Evolutionary conservation across 2,797 vertebrate species (phyloP).

Genomic region (Pantherophis vulpinus): DNA sequence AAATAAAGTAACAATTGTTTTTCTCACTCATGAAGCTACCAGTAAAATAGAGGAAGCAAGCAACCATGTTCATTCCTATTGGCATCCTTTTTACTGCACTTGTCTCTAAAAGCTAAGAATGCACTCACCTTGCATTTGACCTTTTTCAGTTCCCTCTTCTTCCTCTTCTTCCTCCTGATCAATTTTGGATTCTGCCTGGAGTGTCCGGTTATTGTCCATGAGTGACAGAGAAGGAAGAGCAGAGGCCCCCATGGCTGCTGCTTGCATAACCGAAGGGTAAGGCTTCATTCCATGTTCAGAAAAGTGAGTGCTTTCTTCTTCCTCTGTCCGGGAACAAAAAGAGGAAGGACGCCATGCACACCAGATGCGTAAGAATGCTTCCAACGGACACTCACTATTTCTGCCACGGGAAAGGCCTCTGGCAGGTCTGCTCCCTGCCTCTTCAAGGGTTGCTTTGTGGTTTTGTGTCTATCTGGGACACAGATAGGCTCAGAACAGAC

Average conservation of each 20-base stretch:
- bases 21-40: background rate
- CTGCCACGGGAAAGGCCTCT: background rate
- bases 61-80: background rate
- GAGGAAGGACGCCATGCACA: background rate
- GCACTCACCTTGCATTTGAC: slow-evolving; percentile 51
- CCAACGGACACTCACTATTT: background rate
- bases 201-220: slow-evolving; percentile 38
- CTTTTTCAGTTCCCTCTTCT: slow-evolving; percentile 59
- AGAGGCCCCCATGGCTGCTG: background rate
- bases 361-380: background rate
- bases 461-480: background rate
- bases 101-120: background rate
- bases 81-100: background rate
- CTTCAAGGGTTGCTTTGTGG: background rate
- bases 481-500: background rate
- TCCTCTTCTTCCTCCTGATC: slow-evolving; percentile 58
- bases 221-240: background rate
- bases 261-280: background rate
- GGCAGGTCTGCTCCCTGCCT: background rate
- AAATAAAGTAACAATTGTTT: background rate
- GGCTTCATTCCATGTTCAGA: slow-evolving; percentile 22
- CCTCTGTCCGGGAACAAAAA: background rate
- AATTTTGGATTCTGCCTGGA: slow-evolving; percentile 27
- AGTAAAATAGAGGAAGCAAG: background rate
- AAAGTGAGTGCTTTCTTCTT: slow-evolving; percentile 10